Base-by-base conservation (phyloP, 1,140 invertebrate species). In the Drosophila sulfurigaster region DNA sequence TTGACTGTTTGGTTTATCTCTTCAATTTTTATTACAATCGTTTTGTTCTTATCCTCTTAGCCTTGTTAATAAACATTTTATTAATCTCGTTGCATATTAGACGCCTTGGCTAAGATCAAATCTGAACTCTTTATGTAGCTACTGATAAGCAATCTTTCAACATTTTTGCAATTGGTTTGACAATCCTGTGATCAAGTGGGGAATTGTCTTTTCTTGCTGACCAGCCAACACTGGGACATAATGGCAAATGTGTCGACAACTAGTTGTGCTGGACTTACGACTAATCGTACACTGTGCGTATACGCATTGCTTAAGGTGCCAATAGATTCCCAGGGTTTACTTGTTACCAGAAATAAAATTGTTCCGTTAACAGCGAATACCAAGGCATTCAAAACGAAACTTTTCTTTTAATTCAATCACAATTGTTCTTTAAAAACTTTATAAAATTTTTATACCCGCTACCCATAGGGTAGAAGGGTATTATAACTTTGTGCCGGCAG, bases 161-260 rank as follows among this genome's bases (percentile, higher is more conserved):
- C 30, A 15, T 20, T 35, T 25, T n/a, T 49, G 41, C 69, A 69
- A 13, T 28, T 38, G 35, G 7, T 10, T 8, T 38, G 3, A 3
- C 59, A 71, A 5, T 11, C 6, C n/a, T 56, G 20, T 0, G 38
- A 63, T 3, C 15, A 28, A 11, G 2, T 56, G 8, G 8, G 5
- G 4, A 16, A 45, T 16, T 6, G 67, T 20, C 3, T 3, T 20
- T 20, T 20, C 20, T 20, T 20, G 43, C 2, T 66, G 45, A 35
- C 54, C 1, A 43, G 30, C 62, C 62, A 72, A 7, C 69, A 72
- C 6, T 13, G 43, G 8, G 62, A 72, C 3, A 41, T 5, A n/a
- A 1, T 35, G 11, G 63, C 63, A 73, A 13, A 32, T 54, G 11
- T 48, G 63, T 15, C 51, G 52, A 2, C 70, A 73, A 2, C 63